Conservation (phyloP, 2,113 vertebrate species). For the Zosterops hypoxanthus region DNA sequence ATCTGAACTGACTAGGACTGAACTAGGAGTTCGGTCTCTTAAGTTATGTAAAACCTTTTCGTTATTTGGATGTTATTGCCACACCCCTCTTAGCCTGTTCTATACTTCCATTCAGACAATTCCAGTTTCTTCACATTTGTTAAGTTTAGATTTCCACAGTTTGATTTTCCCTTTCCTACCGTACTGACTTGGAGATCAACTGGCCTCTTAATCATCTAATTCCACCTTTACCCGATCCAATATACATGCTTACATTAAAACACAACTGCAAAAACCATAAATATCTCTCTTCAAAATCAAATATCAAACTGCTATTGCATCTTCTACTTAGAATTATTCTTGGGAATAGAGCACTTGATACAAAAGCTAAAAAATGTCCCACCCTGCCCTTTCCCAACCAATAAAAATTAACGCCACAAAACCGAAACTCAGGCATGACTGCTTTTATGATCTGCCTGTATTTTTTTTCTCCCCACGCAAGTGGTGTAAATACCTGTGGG, state of each 20-base stretch:
- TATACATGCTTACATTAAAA: not conserved
- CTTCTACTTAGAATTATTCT: not conserved
- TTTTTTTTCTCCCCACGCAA: not conserved
- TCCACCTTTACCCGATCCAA: not conserved
- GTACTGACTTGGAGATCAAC: not conserved
- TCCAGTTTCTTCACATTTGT: not conserved
- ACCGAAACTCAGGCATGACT: not conserved
- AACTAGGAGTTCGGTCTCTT: not conserved
- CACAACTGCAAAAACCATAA: not conserved
- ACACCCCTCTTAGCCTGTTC: not conserved
- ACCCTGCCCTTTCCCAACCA: fast-evolving
- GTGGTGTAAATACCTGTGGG: not conserved
- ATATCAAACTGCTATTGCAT: not conserved
- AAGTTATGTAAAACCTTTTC: not conserved
- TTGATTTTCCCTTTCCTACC: not conserved
- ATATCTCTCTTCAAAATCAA: not conserved
- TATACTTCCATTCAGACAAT: not conserved
- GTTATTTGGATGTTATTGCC: not conserved
- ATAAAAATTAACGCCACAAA: not conserved
- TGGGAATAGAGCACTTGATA: not conserved
- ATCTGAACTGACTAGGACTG: not conserved
- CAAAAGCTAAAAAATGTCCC: not conserved
- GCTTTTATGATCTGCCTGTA: not conserved
- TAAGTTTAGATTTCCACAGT: not conserved
- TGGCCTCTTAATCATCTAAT: not conserved